Evolutionary conservation across 2,888 invertebrate genomes (phyloP).

Genomic region (Scaptomyza parva): DNA sequence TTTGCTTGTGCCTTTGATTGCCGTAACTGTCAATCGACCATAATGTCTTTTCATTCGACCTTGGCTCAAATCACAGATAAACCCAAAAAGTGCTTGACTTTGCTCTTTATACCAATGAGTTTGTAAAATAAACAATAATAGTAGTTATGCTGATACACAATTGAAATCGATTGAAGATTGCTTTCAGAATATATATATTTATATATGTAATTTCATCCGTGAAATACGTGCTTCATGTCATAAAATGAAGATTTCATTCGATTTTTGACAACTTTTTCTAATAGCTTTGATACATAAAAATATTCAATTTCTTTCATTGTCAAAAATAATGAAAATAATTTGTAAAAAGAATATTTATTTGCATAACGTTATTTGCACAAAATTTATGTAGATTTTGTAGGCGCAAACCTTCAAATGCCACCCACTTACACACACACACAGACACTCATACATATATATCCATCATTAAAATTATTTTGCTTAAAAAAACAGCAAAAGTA

Average conservation of each 20-base stretch:
- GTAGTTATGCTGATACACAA: too few relatives aligned
- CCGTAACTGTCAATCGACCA: constrained; percentile 58
- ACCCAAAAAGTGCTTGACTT: not conserved
- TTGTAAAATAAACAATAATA: not conserved
- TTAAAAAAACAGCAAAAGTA: constrained; percentile 57
- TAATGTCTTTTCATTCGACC: constrained; percentile 62
- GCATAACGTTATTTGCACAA: constrained; percentile 61
- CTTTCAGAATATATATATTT: too few relatives aligned
- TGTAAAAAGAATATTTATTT: constrained; percentile 53
- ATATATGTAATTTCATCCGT: too few relatives aligned
- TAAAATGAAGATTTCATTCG: too few relatives aligned
- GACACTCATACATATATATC: constrained; percentile 33
- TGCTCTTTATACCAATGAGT: not conserved
- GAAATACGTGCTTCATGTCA: too few relatives aligned
- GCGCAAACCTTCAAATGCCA: constrained; percentile 16
- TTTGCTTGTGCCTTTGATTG: constrained; percentile 48
- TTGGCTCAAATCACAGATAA: constrained; percentile 46
- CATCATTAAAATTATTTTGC: constrained; percentile 69
- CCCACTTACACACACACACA: constrained; percentile 15
- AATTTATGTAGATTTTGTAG: constrained; percentile 58
- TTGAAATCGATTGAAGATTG: too few relatives aligned
- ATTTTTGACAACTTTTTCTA: too few relatives aligned
- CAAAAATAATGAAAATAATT: constrained; percentile 17
- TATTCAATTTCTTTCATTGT: constrained; percentile 29
- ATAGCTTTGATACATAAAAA: too few relatives aligned